These are phyloP conservation scores for Euplagia quadripunctaria DNA, from an alignment of 2,888 invertebrate species.

Conservation along the genomic window DNA sequence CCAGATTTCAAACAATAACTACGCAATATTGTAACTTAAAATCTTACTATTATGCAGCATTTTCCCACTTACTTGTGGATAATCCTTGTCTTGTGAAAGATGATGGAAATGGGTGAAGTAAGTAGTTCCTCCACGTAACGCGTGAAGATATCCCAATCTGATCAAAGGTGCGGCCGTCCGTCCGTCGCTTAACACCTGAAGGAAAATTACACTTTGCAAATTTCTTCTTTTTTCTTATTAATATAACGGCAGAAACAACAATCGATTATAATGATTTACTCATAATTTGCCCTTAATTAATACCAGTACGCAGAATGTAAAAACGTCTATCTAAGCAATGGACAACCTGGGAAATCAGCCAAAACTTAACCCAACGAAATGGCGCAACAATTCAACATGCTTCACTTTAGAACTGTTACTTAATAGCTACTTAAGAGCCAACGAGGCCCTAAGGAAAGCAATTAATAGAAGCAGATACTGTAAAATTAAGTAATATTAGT, in stretches of 20 bases:
- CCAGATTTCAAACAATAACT: too few species aligned
- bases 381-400: background rate
- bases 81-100: conserved; percentile 93
- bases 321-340: background rate
- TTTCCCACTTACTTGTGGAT: conserved; percentile 88
- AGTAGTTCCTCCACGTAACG: conserved; percentile 92
- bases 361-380: background rate
- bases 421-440: background rate
- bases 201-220: background rate
- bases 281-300: background rate
- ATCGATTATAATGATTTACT: background rate
- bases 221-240: background rate
- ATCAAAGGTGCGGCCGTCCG: conserved; percentile 95
- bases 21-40: too few species aligned
- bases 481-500: background rate
- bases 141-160: conserved; percentile 93
- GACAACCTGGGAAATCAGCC: background rate
- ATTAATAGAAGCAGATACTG: background rate
- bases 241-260: background rate
- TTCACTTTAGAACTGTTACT: background rate
- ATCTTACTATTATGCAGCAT: background rate
- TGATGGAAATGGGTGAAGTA: conserved; percentile 96
- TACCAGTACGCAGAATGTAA: background rate
- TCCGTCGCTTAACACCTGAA: conserved; percentile 94
- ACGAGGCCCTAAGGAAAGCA: background rate